Percentiles rank a stretch among this genome's conserved stretches.
Evolutionary conservation across 2,888 invertebrate species (phyloP).

Genomic region (Agrotis ipsilon): DNA sequence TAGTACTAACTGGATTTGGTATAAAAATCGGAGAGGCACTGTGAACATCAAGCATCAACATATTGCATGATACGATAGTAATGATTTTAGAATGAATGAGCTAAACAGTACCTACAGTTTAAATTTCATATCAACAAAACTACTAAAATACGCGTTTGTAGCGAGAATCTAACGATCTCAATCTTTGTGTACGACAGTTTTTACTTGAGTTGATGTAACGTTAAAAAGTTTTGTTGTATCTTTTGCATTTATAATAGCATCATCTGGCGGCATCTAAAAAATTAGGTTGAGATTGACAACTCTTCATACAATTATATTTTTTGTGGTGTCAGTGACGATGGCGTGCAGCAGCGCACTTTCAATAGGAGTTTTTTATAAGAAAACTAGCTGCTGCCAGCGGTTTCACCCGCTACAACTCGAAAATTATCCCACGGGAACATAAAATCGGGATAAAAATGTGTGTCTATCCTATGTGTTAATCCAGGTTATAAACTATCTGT

Average conservation of each 20-base stretch:
- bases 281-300: constrained; percentile 1
- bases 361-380: background rate
- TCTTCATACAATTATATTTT: constrained; percentile 23
- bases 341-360: constrained; percentile 8
- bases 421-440: no score
- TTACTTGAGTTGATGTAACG: constrained; percentile 16
- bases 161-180: background rate
- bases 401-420: no score
- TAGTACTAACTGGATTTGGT: no score
- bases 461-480: no score
- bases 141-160: background rate
- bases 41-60: background rate
- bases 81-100: background rate
- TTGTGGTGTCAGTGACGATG: constrained; percentile 2
- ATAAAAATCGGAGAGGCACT: background rate
- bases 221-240: constrained; percentile 27
- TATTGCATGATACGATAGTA: background rate
- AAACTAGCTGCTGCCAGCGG: no score
- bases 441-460: no score
- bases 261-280: constrained; percentile 17
- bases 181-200: constrained; percentile 9
- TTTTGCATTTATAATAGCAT: constrained; percentile 24
- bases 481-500: no score
- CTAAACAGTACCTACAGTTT: background rate
- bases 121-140: background rate